phyloP scores from a whole-genome alignment of 2,797 vertebrate genomes.

The Gorsachius magnificus region DNA sequence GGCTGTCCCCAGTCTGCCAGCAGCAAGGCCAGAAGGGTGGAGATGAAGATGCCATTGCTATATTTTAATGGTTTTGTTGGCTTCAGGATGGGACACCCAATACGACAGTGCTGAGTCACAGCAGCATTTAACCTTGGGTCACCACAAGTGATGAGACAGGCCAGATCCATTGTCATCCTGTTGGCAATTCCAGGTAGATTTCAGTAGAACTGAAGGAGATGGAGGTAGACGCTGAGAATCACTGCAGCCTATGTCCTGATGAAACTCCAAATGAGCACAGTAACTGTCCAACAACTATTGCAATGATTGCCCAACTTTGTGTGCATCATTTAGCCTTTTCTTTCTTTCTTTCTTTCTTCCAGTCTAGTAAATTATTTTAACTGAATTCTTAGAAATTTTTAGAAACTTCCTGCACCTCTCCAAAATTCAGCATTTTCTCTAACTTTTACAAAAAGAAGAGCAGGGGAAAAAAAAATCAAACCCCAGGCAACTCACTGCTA shows the following conservation, averaged over 20 bases:
- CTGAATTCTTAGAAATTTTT: not conserved
- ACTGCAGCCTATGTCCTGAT: not conserved
- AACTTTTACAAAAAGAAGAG: not conserved
- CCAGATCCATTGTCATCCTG: accelerated
- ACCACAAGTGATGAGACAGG: not conserved
- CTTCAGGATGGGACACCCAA: not conserved
- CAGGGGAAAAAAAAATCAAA: not conserved
- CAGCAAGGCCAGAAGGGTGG: not conserved
- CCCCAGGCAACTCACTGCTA: not conserved
- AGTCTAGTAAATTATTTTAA: not conserved
- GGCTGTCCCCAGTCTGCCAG: not conserved
- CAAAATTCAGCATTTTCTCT: not conserved
- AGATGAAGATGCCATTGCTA: not conserved
- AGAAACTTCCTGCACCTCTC: not conserved
- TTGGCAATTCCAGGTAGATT: not conserved
- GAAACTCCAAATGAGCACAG: not conserved
- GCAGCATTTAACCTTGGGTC: not conserved
- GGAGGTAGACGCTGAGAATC: not conserved
- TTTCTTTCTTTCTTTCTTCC: not conserved
- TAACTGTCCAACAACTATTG: not conserved
- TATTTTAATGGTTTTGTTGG: not conserved
- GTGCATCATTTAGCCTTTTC: not conserved
- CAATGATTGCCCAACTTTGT: not conserved
- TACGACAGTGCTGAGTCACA: not conserved
- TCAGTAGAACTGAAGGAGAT: not conserved